Percentiles rank a stretch among this genome's conserved stretches.
phyloP scores from a whole-genome alignment of 2,113 vertebrate species.

The Sceloporus tristichus region DNA sequence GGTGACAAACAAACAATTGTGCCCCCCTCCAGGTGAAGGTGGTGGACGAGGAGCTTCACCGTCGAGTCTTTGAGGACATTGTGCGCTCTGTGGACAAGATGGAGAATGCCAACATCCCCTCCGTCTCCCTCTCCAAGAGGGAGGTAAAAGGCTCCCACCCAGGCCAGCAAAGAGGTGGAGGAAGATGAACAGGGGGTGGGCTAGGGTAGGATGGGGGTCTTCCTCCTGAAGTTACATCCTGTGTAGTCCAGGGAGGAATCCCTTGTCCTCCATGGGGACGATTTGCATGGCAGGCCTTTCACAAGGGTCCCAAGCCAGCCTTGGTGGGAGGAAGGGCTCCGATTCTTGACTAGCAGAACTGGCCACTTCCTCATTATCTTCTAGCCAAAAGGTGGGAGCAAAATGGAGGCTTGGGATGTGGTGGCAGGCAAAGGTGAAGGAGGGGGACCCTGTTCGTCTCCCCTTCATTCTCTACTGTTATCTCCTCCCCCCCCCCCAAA shows the following conservation, averaged over 20 bases:
- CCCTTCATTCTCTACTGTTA: neutral
- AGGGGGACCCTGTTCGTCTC: neutral
- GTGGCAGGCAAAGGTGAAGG: neutral
- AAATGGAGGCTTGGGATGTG: too few species aligned
- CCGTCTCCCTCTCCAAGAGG: constrained; percentile 85
- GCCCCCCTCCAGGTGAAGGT: constrained; percentile 86
- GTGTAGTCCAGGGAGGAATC: too few species aligned
- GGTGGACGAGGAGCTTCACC: constrained; percentile 86
- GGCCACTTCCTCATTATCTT: too few species aligned
- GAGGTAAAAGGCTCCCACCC: constrained; percentile 81
- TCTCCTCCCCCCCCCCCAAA: constrained; percentile 15
- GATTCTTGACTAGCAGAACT: too few species aligned
- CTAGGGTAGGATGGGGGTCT: neutral
- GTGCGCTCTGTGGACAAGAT: constrained; percentile 93
- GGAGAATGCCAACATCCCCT: constrained; percentile 98
- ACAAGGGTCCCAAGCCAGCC: too few species aligned
- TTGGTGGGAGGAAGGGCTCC: neutral
- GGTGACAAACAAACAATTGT: neutral
- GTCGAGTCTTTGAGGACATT: constrained; percentile 92
- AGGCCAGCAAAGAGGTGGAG: too few species aligned
- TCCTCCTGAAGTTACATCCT: neutral
- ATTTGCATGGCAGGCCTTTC: too few species aligned
- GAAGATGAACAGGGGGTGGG: neutral
- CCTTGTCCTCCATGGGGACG: neutral
- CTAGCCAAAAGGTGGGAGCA: too few species aligned